These are phyloP conservation scores for Paratilapia polleni DNA, from an alignment of 2,113 vertebrate species.

Conservation along the genomic window DNA sequence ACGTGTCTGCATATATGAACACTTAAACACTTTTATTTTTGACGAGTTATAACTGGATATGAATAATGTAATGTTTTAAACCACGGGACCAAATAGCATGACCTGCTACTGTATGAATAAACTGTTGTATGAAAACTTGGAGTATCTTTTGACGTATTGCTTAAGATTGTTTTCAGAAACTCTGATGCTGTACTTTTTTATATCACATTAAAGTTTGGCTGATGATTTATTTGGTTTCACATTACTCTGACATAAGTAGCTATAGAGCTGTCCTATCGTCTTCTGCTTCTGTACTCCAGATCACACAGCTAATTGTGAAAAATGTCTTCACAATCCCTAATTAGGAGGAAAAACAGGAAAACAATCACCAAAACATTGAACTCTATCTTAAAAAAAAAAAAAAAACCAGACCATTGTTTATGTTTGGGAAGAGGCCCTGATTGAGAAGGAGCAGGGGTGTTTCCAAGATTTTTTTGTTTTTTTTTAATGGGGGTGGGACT, in stretches of 20 bases:
- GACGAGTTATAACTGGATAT: slow-evolving; percentile 11
- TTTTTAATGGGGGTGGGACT: too few relatives aligned
- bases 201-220: slow-evolving; percentile 2
- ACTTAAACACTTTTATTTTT: background rate
- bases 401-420: background rate
- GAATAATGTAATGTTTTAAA: slow-evolving; percentile 45
- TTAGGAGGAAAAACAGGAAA: background rate
- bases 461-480: background rate
- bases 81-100: slow-evolving; percentile 59
- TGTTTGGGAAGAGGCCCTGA: background rate
- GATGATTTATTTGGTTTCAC: background rate
- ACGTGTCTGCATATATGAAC: background rate
- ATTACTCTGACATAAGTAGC: background rate
- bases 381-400: background rate
- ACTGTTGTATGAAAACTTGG: slow-evolving; percentile 33
- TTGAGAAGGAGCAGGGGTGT: background rate
- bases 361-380: background rate
- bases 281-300: background rate
- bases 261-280: fast-evolving
- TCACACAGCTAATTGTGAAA: background rate
- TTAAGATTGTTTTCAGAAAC: background rate
- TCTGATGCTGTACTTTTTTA: background rate
- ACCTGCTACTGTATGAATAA: slow-evolving; percentile 62
- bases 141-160: background rate
- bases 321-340: background rate